Base-by-base conservation (phyloP, 1,140 invertebrate genomes). In the Ostrea denselamellosa region DNA sequence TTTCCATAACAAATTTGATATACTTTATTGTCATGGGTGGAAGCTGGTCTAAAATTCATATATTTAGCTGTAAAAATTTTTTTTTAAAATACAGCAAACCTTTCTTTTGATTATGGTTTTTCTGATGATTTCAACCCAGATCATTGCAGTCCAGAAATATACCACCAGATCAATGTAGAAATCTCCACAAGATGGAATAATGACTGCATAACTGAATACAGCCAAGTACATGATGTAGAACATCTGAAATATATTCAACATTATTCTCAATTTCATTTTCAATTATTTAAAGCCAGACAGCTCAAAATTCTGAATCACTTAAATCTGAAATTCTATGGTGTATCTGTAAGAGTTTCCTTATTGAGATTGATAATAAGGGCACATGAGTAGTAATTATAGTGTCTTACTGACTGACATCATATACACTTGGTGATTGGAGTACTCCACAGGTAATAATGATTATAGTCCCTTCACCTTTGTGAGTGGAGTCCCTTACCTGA, bases 111-210 rank as follows among this genome's bases (percentile, higher is more conserved):
- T 82, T 25, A 91, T 86, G 8, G 91, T 92, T 34, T 87, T 85
- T 77, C 91, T 85, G 3, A 91, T 87, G 53, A 92, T 89, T 90
- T 94, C 94, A 8, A 92, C 82, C 85, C 90, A 88, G 14, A 93
- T 92, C 68, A 92, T 88, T 8, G 87, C 25, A 25, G 94, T 93
- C 95, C 94, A 95, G 8, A 90, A 53, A 85, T 93, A 93, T 51
- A 95, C 91, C 17, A 92, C 87, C 8, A 91, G 62, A 89, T 95
- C 94, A 34, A 95, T 77, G 2, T 87, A 85, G 10, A 93, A 54
- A 25, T 83, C 52, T 25, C 82, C 82, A 53, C 82, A 83, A 2
- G 52, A 83, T 22, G 82, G 82, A 52, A 53, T 52, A 53, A 52
- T 54, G 82, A 83, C 82, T 12, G 82, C 82, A n/a, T 53, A 83